Evolutionary conservation across 2,113 vertebrate genomes (phyloP).

Genomic region (Scomber colias): DNA sequence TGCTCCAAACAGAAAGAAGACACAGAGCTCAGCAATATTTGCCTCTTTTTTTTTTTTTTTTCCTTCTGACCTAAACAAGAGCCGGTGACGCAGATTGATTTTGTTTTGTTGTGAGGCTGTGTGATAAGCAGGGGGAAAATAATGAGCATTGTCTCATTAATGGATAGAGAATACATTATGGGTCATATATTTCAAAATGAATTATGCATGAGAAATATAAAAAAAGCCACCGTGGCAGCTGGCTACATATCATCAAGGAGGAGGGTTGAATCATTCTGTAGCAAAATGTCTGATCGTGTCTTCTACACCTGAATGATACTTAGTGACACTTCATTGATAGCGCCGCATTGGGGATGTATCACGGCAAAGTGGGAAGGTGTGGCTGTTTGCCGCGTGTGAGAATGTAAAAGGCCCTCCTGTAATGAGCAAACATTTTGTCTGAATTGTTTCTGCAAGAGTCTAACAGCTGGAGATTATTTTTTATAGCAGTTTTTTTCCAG

Average conservation of each 20-base stretch:
- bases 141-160: conserved; percentile 76
- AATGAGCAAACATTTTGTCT: conserved; percentile 36
- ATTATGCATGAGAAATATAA: conserved; percentile 72
- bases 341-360: conserved; percentile 7
- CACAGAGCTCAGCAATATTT: conserved; percentile 50
- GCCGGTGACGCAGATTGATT: conserved; percentile 70
- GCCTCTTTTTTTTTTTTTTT: neutral
- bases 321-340: conserved; percentile 1
- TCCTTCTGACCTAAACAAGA: conserved; percentile 42
- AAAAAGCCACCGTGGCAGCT: conserved; percentile 44
- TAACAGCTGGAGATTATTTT: neutral
- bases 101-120: conserved; percentile 63
- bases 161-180: conserved; percentile 64
- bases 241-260: conserved; percentile 42
- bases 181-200: conserved; percentile 67
- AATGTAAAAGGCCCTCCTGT: neutral
- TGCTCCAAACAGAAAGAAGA: conserved; percentile 26
- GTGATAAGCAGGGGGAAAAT: conserved; percentile 63
- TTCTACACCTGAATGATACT: conserved; percentile 31
- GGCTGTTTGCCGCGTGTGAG: neutral
- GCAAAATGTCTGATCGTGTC: conserved; percentile 57
- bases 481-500: neutral
- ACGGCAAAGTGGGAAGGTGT: neutral
- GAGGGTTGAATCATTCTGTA: conserved; percentile 31
- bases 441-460: neutral